Evolutionary conservation across 2,888 invertebrate genomes (phyloP).

Genomic region (Drosophila fungiperda): DNA sequence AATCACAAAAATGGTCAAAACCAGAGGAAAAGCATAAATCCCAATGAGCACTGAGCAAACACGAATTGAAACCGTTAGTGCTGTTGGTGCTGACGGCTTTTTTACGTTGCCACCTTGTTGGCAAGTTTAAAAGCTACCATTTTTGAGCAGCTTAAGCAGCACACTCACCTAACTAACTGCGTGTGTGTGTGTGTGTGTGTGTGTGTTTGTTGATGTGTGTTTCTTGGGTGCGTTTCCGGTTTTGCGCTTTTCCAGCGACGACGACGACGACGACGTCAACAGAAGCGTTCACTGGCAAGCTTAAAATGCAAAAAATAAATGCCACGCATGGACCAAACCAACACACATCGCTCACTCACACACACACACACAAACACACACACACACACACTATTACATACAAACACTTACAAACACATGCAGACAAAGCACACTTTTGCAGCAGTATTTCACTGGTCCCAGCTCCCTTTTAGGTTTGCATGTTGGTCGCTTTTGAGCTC

Average conservation of each 20-base stretch:
- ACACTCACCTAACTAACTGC: conserved; percentile 15
- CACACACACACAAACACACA: conserved; percentile 14
- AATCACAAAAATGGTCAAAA: conserved; percentile 44
- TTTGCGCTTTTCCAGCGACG: conserved; percentile 60
- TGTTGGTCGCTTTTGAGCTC: conserved; percentile 69
- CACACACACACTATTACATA: conserved; percentile 24
- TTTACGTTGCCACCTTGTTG: conserved; percentile 74
- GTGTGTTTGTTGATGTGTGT: conserved; percentile 24
- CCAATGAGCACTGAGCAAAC: conserved; percentile 61
- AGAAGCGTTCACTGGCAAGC: conserved; percentile 64
- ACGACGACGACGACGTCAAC: conserved; percentile 59
- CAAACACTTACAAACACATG: conserved; percentile 22
- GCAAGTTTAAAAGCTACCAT: conserved; percentile 71
- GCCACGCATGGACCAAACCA: conserved; percentile 61
- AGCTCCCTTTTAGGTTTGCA: conserved; percentile 8
- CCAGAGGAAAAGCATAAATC: conserved; percentile 48
- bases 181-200: conserved; percentile 17
- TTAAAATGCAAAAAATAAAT: conserved; percentile 82
- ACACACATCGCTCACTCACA: conserved; percentile 22
- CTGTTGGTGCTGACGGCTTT: conserved; percentile 64
- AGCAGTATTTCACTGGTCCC: conserved; percentile 6
- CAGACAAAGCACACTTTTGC: conserved; percentile 26
- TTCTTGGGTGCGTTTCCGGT: conserved; percentile 68
- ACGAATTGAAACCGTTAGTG: conserved; percentile 65
- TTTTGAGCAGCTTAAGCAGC: conserved; percentile 52